A percentile compares a stretch with the other conserved stretches of the same genome.
phyloP scores from a whole-genome alignment of 2,888 invertebrate genomes.

The Latrodectus hesperus region DNA sequence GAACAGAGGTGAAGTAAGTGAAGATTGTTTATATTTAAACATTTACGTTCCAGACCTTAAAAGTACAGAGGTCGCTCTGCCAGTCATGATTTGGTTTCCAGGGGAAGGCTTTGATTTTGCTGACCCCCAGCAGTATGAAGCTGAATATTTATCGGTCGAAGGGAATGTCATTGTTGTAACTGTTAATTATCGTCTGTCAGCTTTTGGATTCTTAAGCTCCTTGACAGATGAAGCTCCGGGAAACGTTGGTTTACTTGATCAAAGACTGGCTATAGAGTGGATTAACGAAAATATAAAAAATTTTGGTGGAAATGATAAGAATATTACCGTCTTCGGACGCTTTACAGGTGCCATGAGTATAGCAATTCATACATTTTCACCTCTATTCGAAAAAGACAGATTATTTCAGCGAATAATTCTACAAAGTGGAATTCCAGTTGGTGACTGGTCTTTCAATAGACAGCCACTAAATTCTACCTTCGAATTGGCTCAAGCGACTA shows the following conservation, averaged over 20 bases:
- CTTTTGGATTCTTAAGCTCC: slow-evolving; percentile 75
- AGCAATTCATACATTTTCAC: slow-evolving; percentile 70
- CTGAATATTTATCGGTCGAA: slow-evolving; percentile 76
- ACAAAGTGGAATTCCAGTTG: slow-evolving; percentile 72
- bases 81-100: slow-evolving; percentile 81
- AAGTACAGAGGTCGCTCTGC: slow-evolving; percentile 75
- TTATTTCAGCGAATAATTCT: slow-evolving; percentile 72
- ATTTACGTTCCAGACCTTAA: slow-evolving; percentile 82
- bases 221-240: slow-evolving; percentile 72
- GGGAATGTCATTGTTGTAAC: slow-evolving; percentile 78
- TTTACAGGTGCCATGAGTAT: slow-evolving; percentile 74
- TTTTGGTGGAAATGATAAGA: slow-evolving; percentile 73
- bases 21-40: slow-evolving; percentile 89
- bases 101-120: slow-evolving; percentile 75
- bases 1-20: slow-evolving; percentile 74
- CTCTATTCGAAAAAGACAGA: slow-evolving; percentile 46
- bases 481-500: slow-evolving; percentile 53
- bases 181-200: slow-evolving; percentile 77
- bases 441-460: slow-evolving; percentile 71
- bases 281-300: slow-evolving; percentile 71
- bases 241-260: slow-evolving; percentile 74
- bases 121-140: slow-evolving; percentile 75
- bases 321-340: slow-evolving; percentile 74
- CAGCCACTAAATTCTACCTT: slow-evolving; percentile 65
- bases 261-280: slow-evolving; percentile 74